Percentiles rank a stretch among this genome's conserved stretches.
phyloP scores from a whole-genome alignment of 2,888 invertebrate genomes.

The Acronicta leporina region DNA sequence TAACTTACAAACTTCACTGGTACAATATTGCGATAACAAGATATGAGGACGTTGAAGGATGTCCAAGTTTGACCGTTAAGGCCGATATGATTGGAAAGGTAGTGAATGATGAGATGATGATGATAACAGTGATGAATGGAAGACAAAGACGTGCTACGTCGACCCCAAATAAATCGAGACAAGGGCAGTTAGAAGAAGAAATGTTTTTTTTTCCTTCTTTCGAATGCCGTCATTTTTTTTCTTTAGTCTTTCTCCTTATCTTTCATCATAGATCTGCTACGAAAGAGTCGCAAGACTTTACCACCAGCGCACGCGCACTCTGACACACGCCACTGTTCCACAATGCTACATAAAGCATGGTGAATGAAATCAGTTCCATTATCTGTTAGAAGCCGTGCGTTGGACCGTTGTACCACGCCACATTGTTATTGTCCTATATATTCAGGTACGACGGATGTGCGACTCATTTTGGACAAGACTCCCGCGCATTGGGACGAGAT shows the following conservation, averaged over 20 bases:
- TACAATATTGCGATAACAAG: too few relatives aligned
- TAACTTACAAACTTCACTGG: too few relatives aligned
- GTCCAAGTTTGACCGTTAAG: too few relatives aligned
- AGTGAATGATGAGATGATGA: too few relatives aligned
- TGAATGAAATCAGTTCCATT: conserved; percentile 66
- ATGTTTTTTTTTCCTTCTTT: too few relatives aligned
- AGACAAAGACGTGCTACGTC: too few relatives aligned
- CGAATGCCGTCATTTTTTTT: too few relatives aligned
- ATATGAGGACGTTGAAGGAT: too few relatives aligned
- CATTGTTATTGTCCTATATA: conserved; percentile 73
- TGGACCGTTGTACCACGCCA: conserved; percentile 64
- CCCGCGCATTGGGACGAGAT: conserved; percentile 63
- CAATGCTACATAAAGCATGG: conserved; percentile 49
- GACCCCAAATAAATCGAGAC: too few relatives aligned
- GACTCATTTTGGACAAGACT: conserved; percentile 62
- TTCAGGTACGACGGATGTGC: conserved; percentile 64
- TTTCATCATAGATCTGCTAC: not conserved
- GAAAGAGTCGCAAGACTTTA: not conserved
- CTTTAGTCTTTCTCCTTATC: not conserved
- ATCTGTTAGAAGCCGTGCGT: conserved; percentile 71
- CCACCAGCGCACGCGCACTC: conserved; percentile 8
- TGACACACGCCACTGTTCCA: conserved; percentile 31
- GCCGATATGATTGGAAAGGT: too few relatives aligned
- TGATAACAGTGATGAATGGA: too few relatives aligned
- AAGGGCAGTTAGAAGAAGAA: too few relatives aligned